phyloP scores from a whole-genome alignment of 92 coral and sea anemone genomes.

The Galaxea fascicularis region DNA sequence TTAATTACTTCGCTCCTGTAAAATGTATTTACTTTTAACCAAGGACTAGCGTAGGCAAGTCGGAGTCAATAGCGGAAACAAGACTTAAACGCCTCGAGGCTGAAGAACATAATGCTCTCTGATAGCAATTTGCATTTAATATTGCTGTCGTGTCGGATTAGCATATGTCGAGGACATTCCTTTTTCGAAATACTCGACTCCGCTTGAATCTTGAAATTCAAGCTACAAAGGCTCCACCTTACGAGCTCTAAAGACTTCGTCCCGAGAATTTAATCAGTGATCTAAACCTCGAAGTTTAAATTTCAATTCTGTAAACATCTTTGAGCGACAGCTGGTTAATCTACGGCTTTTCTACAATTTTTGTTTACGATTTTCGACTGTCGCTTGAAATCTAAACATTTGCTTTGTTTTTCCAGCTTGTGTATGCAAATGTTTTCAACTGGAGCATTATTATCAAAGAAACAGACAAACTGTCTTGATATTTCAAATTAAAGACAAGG shows the following conservation, averaged over 20 bases:
- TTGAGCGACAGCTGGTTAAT: conserved; percentile 31
- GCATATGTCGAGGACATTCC: conserved; percentile 8
- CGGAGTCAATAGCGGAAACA: conserved; percentile 32
- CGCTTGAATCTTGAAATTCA: neutral
- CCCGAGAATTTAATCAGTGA: conserved; percentile 22
- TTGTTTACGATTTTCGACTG: conserved; percentile 42
- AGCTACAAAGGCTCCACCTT: neutral
- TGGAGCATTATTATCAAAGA: conserved; percentile 11
- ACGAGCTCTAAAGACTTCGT: neutral
- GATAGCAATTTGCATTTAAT: conserved; percentile 30
- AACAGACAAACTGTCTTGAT: conserved; percentile 35
- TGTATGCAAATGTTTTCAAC: conserved; percentile 37
- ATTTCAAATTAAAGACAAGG: conserved; percentile 5
- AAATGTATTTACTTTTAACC: conserved; percentile 27
- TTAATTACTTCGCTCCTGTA: conserved; percentile 35
- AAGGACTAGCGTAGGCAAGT: conserved; percentile 6
- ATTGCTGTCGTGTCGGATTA: conserved; percentile 16
- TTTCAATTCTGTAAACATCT: conserved; percentile 20
- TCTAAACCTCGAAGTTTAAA: neutral
- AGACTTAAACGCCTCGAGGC: conserved; percentile 31
- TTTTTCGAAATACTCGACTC: neutral
- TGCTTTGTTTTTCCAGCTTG: conserved; percentile 36
- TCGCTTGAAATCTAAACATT: conserved; percentile 35
- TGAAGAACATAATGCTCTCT: conserved; percentile 19
- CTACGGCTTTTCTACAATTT: conserved; percentile 22